Conservation (phyloP, 2,888 invertebrate genomes). For the Caenorhabditis panamensis region DNA sequence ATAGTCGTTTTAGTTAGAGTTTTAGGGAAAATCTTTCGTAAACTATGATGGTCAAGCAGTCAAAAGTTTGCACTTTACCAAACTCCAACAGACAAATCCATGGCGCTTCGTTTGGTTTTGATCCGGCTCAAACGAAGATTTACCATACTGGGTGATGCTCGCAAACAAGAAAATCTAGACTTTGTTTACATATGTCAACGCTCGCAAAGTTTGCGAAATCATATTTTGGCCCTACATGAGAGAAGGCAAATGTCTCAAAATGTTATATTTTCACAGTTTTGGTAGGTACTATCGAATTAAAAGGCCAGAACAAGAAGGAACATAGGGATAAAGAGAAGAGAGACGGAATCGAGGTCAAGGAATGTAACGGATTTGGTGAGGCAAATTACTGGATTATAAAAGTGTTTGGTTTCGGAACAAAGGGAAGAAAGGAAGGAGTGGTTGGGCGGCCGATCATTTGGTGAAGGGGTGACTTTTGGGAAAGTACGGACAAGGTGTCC, state of each 20-base stretch:
- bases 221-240: slow-evolving; percentile 47
- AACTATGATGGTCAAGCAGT: slow-evolving; percentile 3
- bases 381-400: slow-evolving; percentile 58
- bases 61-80: background rate
- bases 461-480: slow-evolving; percentile 37
- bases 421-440: slow-evolving; percentile 3
- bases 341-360: slow-evolving; percentile 54
- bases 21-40: background rate
- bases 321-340: slow-evolving; percentile 21
- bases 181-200: slow-evolving; percentile 60
- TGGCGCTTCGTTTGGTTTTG: slow-evolving; percentile 23
- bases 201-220: slow-evolving; percentile 51
- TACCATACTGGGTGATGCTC: slow-evolving; percentile 55
- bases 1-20: background rate
- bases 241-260: slow-evolving; percentile 25
- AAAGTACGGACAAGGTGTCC: slow-evolving; percentile 55
- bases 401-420: slow-evolving; percentile 39
- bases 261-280: slow-evolving; percentile 2
- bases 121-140: slow-evolving; percentile 52
- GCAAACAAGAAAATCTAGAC: slow-evolving; percentile 60
- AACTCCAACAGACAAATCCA: slow-evolving; percentile 10
- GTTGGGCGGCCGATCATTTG: slow-evolving; percentile 34
- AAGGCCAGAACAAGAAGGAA: slow-evolving; percentile 18
- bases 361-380: slow-evolving; percentile 56
- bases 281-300: background rate